Base-by-base conservation (phyloP, 2,113 vertebrate genomes). In the Diphyllodes magnificus region DNA sequence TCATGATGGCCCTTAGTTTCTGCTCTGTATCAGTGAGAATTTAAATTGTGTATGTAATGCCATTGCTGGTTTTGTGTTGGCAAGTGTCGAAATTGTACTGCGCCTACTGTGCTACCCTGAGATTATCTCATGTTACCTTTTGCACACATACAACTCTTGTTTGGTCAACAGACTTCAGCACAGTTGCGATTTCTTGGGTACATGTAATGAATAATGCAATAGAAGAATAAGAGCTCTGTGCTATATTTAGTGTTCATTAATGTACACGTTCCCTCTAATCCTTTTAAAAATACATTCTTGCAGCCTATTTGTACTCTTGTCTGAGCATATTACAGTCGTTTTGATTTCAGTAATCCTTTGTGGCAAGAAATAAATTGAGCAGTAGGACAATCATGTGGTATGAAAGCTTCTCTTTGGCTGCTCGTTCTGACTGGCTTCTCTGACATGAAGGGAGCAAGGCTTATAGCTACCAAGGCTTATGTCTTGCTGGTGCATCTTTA, bases 221-320 rank as follows among this genome's bases (percentile, higher is more conserved):
- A 71, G 75, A 72, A 85, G 54, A 86, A 47, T 65, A 88, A 85
- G 65, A 80, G 28, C 56, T 33, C 31, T n/a, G 40, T 82, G 75
- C 94, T 96, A 90, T 93, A 78, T 88, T 95, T 96, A 88, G 90
- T 56, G n/a, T 59, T 95, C 84, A 59, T 90, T 95, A 96, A 80
- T 11, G 88, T 92, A 59, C 64, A 5, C 10, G 4, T 80, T 92
- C 85, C 39, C 40, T 66, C 53, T 90, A 75, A 90, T 95, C 80
- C 79, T 92, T 89, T 92, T 57, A 82, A 93, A 90, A 81, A 50
- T 81, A 75, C 0, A 0, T 92, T 77, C 50, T 54, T 92, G 56
- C 54, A 86, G 64, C 68, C 65, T 66, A 33, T 95, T 88, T 92
- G 84, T 95, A 53, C 51, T 86, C 51, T 70, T 35, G 25, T 90